phyloP scores from a whole-genome alignment of 1,140 invertebrate species.

The Aphaenogaster ashmeadi region DNA sequence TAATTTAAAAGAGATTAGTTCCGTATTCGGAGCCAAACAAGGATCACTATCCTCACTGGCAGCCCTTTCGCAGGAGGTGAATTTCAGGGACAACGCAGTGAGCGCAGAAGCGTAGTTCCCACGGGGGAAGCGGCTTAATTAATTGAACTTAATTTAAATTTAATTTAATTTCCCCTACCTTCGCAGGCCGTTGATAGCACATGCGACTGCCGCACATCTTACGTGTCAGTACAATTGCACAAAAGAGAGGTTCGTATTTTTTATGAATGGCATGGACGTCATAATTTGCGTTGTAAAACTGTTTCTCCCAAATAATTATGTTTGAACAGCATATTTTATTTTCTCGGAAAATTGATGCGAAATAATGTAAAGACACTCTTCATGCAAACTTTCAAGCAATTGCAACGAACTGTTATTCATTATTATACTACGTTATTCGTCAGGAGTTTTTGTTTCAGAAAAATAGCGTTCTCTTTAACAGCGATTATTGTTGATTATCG shows the following conservation, averaged over 20 bases:
- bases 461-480: not conserved
- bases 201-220: conserved; percentile 33
- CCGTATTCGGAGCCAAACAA: conserved; percentile 75
- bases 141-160: conserved; percentile 85
- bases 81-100: conserved; percentile 73
- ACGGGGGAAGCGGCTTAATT: conserved; percentile 80
- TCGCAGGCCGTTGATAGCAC: not conserved
- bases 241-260: not conserved
- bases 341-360: not conserved
- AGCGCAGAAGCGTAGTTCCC: conserved; percentile 77
- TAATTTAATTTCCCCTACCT: conserved; percentile 80
- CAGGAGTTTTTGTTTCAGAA: not conserved
- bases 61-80: conserved; percentile 49
- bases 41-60: conserved; percentile 71
- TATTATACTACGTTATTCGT: not conserved
- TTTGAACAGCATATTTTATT: not conserved
- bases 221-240: not conserved
- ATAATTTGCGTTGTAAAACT: not conserved
- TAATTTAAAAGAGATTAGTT: conserved; percentile 84
- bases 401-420: not conserved
- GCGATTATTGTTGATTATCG: conserved; percentile 7
- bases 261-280: not conserved
- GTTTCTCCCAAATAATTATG: not conserved
- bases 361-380: not conserved
- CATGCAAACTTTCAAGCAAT: not conserved